phyloP scores from a whole-genome alignment of 2,888 invertebrate genomes.

The Parnassius glacialis region DNA sequence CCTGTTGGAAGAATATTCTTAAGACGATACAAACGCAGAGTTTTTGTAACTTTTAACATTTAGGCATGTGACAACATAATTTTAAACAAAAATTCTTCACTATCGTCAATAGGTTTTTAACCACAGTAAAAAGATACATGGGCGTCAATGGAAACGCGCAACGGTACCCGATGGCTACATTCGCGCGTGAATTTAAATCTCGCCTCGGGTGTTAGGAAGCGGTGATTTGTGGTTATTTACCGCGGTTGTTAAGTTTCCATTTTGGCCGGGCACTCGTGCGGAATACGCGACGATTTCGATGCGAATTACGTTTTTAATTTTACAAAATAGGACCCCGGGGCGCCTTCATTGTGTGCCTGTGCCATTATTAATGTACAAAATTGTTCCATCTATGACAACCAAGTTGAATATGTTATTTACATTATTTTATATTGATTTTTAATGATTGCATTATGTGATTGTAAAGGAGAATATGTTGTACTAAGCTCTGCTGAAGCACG shows the following conservation, averaged over 20 bases:
- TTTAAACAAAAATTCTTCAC: too few species aligned
- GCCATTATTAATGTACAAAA: conserved; percentile 30
- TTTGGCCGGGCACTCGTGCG: conserved; percentile 68
- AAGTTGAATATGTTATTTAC: conserved; percentile 31
- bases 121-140: background rate
- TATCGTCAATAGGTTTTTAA: too few species aligned
- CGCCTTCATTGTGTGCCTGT: conserved; percentile 29
- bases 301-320: conserved; percentile 74
- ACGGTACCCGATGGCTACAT: conserved; percentile 52
- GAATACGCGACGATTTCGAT: conserved; percentile 68
- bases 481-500: too few species aligned
- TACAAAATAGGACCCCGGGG: conserved; percentile 56
- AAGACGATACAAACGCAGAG: too few species aligned
- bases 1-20: too few species aligned
- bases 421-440: conserved; percentile 2
- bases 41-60: too few species aligned
- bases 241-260: conserved; percentile 77
- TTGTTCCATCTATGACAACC: conserved; percentile 27
- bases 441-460: too few species aligned
- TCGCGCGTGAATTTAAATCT: conserved; percentile 75
- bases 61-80: too few species aligned
- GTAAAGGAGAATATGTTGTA: too few species aligned
- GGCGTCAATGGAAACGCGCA: conserved; percentile 45
- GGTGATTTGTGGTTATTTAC: conserved; percentile 81
- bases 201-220: conserved; percentile 73